Conservation (phyloP, 2,797 vertebrate genomes). For the Harpagifer antarcticus region DNA sequence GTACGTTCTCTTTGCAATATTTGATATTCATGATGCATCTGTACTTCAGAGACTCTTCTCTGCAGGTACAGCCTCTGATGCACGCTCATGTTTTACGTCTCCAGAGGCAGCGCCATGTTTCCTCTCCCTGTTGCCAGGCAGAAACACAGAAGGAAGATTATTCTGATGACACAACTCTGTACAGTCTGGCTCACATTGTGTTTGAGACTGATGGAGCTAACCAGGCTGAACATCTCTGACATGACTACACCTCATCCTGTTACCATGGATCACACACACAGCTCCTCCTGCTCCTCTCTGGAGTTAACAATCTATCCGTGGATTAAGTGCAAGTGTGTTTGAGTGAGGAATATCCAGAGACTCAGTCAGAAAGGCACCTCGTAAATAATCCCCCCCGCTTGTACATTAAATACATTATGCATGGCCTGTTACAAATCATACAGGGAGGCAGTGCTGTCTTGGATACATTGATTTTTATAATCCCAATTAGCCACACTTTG, state of each 20-base stretch:
- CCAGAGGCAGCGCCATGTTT: constrained; percentile 19
- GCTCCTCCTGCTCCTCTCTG: constrained; percentile 24
- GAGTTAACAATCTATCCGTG: constrained; percentile 47
- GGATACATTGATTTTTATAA: constrained; percentile 66
- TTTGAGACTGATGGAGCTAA: background rate
- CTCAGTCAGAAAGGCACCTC: constrained; percentile 35
- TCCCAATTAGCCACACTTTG: constrained; percentile 67
- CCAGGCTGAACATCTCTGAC: constrained; percentile 11
- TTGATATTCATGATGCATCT: background rate
- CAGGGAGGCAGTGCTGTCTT: constrained; percentile 47
- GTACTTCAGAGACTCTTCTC: constrained; percentile 19
- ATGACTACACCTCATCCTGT: background rate
- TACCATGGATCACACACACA: background rate
- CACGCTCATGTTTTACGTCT: constrained; percentile 39
- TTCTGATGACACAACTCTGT: constrained; percentile 17
- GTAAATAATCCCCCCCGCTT: constrained; percentile 61
- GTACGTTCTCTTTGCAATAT: constrained; percentile 6
- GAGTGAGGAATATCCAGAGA: constrained; percentile 8
- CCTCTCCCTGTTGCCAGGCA: constrained; percentile 67
- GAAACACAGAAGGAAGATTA: constrained; percentile 35
- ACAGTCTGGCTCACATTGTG: background rate
- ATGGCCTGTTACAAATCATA: constrained; percentile 49
- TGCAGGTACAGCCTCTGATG: constrained; percentile 12
- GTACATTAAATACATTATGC: constrained; percentile 61
- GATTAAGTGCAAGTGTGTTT: background rate